A percentile compares a stretch with the other conserved stretches of the same genome.
These are phyloP conservation scores for Nasonia vitripennis DNA, from an alignment of 1,140 invertebrate species.

Conservation along the genomic window DNA sequence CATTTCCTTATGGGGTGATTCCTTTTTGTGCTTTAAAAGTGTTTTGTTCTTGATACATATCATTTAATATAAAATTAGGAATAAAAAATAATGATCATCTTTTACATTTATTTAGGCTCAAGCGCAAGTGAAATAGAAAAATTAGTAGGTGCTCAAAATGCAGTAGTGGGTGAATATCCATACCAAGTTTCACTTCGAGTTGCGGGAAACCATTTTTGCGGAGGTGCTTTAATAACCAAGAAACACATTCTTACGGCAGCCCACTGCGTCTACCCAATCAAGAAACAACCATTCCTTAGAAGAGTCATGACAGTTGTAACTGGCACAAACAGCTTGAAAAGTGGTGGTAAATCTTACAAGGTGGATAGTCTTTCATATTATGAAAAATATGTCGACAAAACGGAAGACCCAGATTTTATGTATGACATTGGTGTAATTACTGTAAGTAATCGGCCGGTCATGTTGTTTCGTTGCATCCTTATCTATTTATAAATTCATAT, in stretches of 20 bases:
- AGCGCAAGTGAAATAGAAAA: background rate
- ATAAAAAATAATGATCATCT: background rate
- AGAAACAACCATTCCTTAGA: background rate
- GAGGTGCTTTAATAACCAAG: slow-evolving; percentile 49
- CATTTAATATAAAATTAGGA: background rate
- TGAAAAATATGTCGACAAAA: background rate
- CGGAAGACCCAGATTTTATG: background rate
- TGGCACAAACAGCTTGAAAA: slow-evolving; percentile 25
- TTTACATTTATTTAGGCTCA: slow-evolving; percentile 4
- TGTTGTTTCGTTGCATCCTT: background rate
- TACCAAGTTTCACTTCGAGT: slow-evolving; percentile 52
- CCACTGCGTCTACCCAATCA: slow-evolving; percentile 43
- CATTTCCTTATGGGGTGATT: no score
- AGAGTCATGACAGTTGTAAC: slow-evolving; percentile 5
- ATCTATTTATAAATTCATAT: background rate
- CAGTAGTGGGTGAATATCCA: slow-evolving; percentile 43
- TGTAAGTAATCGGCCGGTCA: slow-evolving; percentile 19
- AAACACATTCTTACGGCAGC: slow-evolving; percentile 53
- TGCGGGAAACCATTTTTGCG: slow-evolving; percentile 30
- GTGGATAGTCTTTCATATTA: background rate
- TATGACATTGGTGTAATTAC: slow-evolving; percentile 50
- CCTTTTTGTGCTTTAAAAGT: no score
- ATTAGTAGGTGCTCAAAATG: slow-evolving; percentile 25
- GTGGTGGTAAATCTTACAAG: slow-evolving; percentile 30
- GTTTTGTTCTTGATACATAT: no score